Evolutionary conservation across 2,113 vertebrate species (phyloP), one percentile per base, ranked within the genome.

Genomic region (Canis aureus): DNA sequence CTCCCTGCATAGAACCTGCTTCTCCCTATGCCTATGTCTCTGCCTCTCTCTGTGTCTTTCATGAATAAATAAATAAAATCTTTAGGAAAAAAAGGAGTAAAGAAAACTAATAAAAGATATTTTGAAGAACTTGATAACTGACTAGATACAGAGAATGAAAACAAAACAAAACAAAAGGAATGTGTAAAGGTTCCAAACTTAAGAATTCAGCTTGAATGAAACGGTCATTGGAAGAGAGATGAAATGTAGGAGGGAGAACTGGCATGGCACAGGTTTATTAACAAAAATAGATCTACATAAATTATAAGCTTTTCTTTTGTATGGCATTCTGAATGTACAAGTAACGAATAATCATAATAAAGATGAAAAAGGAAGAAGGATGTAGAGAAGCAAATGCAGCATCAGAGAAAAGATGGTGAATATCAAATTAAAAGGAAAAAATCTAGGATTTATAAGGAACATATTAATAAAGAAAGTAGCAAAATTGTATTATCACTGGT

Each of bases 401-500:
- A 84, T 64, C 76, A 91, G 19, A 94, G 83, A 86, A 96, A 80
- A 94, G 43, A 84, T 17, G n/a, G 23, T 85, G 27, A 71, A 8
- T 73, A 82, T 73, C 67, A 93, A 89, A 51, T 49, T 53, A 23
- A 85, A 71, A 82, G 19, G 11, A 66, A 89, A 91, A 83, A 95
- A 69, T 35, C 71, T 69, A 66, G 11, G 35, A 89, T 17, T 95
- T 76, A 71, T 3, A 55, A 20, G 55, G n/a, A 85, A 43, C 91
- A 12, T 59, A 66, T 60, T 73, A 89, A 38, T 80, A 93, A 90
- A 84, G 62, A 59, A 93, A 94, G 25, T 57, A 86, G 29, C 12
- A 74, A 91, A 97, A 82, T 6, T 73, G 10, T 87, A 91, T 57
- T 69, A 94, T 73, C 73, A 92, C 55, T 94, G 51, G 15, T 81